Base-by-base conservation (phyloP, 2,888 invertebrate species). In the Dolichomitus sp. region DNA sequence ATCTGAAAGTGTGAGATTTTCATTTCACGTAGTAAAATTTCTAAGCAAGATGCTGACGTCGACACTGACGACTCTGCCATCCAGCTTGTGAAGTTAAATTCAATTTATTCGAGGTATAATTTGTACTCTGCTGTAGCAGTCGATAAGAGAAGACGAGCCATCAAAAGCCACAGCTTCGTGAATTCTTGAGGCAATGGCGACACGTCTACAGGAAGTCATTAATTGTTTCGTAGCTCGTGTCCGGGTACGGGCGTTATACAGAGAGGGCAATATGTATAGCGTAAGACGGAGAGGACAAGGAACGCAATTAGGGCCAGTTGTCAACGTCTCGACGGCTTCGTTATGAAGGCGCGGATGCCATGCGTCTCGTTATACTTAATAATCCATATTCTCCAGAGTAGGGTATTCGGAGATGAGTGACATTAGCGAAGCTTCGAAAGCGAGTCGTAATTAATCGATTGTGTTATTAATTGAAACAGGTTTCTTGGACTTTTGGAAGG, bases 301-400 rank as follows among this genome's bases (percentile, higher is more conserved):
- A 86, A 88, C 86, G 85, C 89, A 89, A 90, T 90, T 89, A 90
- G 88, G 87, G 70, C 82, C 80, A 84, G 85, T 81, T 84, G 85
- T 85, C 86, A 80, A 86, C 85, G 85, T 78, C 84, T 84, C 83
- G 84, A 78, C 80, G 84, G 81, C 73, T 85, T 85, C 81, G 84
- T 85, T 84, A 86, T 69, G 54, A 65, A 48, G 37, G 73, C 75
- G 78, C 73, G 81, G 81, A 82, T 74, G 72, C 77, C 68, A 63
- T 33, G 72, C 74, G 84, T 84, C 85, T 85, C 84, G 82, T 86
- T 86, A 83, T 80, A 79, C 80, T 77, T 75, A 78, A 82, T 78
- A 84, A 66, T 78, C 80, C 61, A 33, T 63, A 66, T 65, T 61
- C 77, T 48, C 50, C 59, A 61, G 45, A 1, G 7, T 68, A n/a